Evolutionary conservation across 92 coral and sea anemone genomes (phyloP).

Genomic region (Epizoanthus rinbou): DNA sequence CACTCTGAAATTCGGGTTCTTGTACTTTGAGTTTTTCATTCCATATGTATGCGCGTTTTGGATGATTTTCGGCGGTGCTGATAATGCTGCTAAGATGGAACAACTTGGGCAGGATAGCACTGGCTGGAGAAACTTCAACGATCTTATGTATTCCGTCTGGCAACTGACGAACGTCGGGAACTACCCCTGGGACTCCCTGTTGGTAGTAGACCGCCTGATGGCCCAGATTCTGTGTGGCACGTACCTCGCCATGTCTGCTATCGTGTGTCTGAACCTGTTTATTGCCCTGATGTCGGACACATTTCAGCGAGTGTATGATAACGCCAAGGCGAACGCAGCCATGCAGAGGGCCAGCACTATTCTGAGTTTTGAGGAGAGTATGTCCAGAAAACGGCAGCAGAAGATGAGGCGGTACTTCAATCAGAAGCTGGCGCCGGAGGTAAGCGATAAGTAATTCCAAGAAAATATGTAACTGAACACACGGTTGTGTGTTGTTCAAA

Average conservation of each 20-base stretch:
- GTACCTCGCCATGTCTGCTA: slow-evolving; percentile 91
- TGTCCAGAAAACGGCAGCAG: slow-evolving; percentile 76
- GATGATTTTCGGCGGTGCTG: slow-evolving; percentile 90
- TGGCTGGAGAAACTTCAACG: slow-evolving; percentile 84
- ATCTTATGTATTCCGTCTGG: slow-evolving; percentile 97
- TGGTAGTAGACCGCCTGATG: slow-evolving; percentile 89
- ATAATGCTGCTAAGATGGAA: slow-evolving; percentile 79
- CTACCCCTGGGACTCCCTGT: slow-evolving; percentile 91
- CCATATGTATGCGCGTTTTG: slow-evolving; percentile 98
- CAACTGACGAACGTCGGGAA: slow-evolving; percentile 94
- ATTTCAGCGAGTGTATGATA: slow-evolving; percentile 98
- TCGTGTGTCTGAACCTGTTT: slow-evolving; percentile 88
- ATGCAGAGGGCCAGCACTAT: slow-evolving; percentile 97
- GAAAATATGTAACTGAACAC: background rate
- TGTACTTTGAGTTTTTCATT: slow-evolving; percentile 82
- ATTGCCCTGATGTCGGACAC: slow-evolving; percentile 99
- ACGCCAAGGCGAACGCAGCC: slow-evolving; percentile 96
- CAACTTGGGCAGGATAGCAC: slow-evolving; percentile 51
- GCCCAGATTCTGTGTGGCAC: slow-evolving; percentile 96
- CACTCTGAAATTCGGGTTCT: slow-evolving; percentile 84
- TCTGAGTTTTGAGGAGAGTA: slow-evolving; percentile 77
- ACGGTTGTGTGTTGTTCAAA: no score
- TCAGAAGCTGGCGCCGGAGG: slow-evolving; percentile 85
- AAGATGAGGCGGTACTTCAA: slow-evolving; percentile 63
- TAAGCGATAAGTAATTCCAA: slow-evolving; percentile 12